Evolutionary conservation across 2,888 invertebrate genomes (phyloP).

Genomic region (Agrotis segetum): DNA sequence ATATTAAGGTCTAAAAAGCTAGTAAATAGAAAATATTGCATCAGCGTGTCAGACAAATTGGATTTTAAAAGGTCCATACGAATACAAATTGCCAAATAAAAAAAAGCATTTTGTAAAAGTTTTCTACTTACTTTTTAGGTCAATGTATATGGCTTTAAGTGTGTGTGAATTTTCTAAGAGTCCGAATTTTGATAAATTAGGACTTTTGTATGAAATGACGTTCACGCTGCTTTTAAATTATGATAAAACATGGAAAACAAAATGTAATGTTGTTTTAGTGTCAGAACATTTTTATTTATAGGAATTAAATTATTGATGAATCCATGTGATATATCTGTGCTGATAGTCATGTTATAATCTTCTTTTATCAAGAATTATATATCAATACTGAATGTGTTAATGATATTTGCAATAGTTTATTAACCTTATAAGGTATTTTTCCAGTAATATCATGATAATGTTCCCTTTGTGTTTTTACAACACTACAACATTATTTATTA

Average conservation of each 20-base stretch:
- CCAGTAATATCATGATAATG: neutral
- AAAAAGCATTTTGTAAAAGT: no score
- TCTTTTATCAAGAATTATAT: conserved; percentile 1
- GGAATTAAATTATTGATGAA: conserved; percentile 1
- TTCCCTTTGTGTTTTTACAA: neutral
- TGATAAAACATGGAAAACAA: conserved; percentile 15
- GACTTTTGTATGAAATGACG: no score
- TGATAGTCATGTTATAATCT: conserved; percentile 9
- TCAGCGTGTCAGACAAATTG: no score
- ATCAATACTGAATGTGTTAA: neutral
- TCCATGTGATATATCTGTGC: neutral
- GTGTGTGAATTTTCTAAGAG: no score
- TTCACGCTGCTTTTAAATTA: conserved; percentile 7
- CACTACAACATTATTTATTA: no score
- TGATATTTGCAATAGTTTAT: neutral
- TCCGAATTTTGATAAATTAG: no score
- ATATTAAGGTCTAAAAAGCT: no score
- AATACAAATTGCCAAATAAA: no score
- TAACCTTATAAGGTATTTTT: neutral
- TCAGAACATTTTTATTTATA: conserved; percentile 14
- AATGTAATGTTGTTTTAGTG: conserved; percentile 7
- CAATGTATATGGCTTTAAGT: no score
- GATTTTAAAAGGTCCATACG: no score
- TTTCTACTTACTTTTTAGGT: no score
- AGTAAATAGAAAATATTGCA: no score